Conservation (phyloP, 1,140 invertebrate species). For the Melipona quadrifasciata region DNA sequence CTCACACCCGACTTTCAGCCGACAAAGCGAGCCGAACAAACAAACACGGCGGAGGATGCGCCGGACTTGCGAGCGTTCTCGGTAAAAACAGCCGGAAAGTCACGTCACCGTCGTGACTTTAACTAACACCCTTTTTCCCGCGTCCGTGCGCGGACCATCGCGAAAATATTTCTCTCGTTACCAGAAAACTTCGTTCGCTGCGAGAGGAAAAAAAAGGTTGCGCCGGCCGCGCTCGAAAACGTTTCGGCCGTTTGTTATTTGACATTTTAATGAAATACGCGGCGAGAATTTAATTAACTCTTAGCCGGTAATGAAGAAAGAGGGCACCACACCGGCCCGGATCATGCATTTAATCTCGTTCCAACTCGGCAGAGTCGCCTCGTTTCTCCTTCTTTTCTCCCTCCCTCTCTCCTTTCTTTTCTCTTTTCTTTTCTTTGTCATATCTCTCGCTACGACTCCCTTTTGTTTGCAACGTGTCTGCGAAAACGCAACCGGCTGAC, state of each 20-base stretch:
- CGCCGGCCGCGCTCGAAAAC: neutral
- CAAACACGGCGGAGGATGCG: neutral
- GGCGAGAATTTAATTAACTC: conserved; percentile 61
- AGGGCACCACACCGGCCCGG: neutral
- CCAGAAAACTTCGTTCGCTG: neutral
- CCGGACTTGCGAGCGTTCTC: neutral
- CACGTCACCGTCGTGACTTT: neutral
- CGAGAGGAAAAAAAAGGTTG: neutral
- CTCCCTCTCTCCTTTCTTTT: conserved; percentile 1
- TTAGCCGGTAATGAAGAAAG: conserved; percentile 36
- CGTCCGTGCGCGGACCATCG: neutral
- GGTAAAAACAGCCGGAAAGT: neutral
- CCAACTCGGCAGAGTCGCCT: too few relatives aligned
- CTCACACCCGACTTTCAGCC: neutral
- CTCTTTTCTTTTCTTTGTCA: conserved; percentile 14
- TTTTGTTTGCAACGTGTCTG: conserved; percentile 35
- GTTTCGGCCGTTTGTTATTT: conserved; percentile 41
- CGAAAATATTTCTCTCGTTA: neutral
- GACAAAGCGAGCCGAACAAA: neutral
- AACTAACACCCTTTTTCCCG: neutral
- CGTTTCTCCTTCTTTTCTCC: neutral
- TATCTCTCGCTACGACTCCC: conserved; percentile 28
- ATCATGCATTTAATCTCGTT: conserved; percentile 19
- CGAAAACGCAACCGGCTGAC: conserved; percentile 36
- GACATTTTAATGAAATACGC: conserved; percentile 53